Evolutionary conservation across 30 jellyfish, hydroid and myxozoan genomes (phyloP).

Genomic region (Mastigias papua): DNA sequence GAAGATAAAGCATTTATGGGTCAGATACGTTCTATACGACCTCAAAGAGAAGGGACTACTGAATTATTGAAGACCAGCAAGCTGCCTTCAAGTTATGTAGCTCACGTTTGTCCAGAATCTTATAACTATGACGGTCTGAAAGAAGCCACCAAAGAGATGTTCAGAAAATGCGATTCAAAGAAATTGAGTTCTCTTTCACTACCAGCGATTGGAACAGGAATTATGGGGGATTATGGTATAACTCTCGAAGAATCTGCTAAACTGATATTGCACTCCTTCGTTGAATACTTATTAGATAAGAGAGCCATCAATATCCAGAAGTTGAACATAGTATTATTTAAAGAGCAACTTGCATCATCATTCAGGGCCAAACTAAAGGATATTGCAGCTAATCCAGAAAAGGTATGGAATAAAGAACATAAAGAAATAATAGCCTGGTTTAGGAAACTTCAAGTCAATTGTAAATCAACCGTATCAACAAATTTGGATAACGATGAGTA

Average conservation of each 20-base stretch:
- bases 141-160: slow-evolving; percentile 28
- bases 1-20: slow-evolving; percentile 12
- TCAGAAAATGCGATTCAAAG: slow-evolving; percentile 12
- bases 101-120: slow-evolving; percentile 44
- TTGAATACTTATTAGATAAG: background rate
- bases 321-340: slow-evolving; percentile 22
- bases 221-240: slow-evolving; percentile 40
- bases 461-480: background rate
- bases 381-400: slow-evolving; percentile 11
- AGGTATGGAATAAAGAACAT: background rate
- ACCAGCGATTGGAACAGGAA: slow-evolving; percentile 69
- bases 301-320: background rate
- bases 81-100: slow-evolving; percentile 36
- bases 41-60: slow-evolving; percentile 50
- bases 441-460: background rate
- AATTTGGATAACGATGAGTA: background rate
- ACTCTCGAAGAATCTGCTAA: slow-evolving; percentile 38
- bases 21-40: background rate
- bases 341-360: slow-evolving; percentile 25
- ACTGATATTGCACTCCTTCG: slow-evolving; percentile 44
- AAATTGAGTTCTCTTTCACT: slow-evolving; percentile 25
- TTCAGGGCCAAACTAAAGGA: slow-evolving; percentile 4
- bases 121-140: slow-evolving; percentile 9
- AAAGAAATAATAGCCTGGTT: slow-evolving; percentile 20
- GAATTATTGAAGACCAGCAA: slow-evolving; percentile 18